Evolutionary conservation across 2,113 vertebrate genomes (phyloP).

Genomic region (Anolis carolinensis): DNA sequence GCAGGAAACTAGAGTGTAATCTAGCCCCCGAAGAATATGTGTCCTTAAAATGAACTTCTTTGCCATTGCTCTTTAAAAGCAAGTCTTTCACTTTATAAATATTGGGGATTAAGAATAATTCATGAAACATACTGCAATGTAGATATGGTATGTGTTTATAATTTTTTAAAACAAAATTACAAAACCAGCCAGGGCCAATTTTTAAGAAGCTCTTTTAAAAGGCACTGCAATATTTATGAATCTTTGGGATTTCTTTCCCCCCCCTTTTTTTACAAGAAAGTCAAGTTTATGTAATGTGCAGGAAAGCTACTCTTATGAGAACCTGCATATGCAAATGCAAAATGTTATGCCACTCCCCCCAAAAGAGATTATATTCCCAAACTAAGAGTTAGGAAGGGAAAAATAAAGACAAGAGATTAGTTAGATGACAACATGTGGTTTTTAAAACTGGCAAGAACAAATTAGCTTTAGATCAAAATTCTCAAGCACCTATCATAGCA

Average conservation of each 20-base stretch:
- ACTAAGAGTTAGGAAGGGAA: too few relatives aligned
- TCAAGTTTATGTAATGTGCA: not conserved
- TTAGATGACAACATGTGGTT: not conserved
- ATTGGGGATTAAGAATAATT: constrained; percentile 10
- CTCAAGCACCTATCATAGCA: accelerated
- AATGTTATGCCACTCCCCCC: not conserved
- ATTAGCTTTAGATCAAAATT: not conserved
- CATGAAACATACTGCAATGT: constrained; percentile 32
- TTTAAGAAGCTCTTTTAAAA: constrained; percentile 30
- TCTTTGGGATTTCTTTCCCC: not conserved
- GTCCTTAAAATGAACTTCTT: constrained; percentile 16
- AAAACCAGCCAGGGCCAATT: constrained; percentile 14
- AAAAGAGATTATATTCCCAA: not conserved
- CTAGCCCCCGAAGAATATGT: not conserved
- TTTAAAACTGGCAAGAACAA: not conserved
- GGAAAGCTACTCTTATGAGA: not conserved
- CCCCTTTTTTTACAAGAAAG: not conserved
- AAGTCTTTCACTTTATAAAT: constrained; percentile 26
- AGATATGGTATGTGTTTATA: constrained; percentile 3
- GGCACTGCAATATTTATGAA: accelerated
- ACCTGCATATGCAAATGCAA: not conserved
- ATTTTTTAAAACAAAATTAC: constrained; percentile 18
- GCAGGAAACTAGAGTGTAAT: not conserved
- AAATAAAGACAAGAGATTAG: not conserved
- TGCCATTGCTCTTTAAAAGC: not conserved